Conservation (phyloP, 2,113 vertebrate genomes). For the Lampris megalopsis region DNA sequence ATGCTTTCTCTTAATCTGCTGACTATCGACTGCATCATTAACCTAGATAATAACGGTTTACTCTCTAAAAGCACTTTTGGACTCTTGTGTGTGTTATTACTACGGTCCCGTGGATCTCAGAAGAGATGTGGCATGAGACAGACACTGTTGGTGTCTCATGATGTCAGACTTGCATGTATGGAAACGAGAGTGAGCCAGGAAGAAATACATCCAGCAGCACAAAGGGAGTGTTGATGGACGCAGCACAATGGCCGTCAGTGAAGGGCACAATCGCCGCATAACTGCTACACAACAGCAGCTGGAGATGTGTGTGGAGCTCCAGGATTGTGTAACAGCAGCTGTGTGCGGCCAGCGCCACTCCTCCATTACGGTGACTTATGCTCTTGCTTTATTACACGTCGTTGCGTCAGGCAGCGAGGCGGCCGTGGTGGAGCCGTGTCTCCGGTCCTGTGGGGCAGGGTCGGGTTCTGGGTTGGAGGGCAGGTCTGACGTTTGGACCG, state of each 20-base stretch:
- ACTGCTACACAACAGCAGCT: conserved; percentile 52
- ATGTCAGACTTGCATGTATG: conserved; percentile 29
- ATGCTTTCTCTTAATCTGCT: no score
- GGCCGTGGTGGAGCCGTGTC: not conserved
- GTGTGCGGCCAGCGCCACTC: conserved; percentile 7
- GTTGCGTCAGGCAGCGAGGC: conserved; percentile 47
- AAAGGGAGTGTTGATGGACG: conserved; percentile 40
- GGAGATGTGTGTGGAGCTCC: conserved; percentile 53
- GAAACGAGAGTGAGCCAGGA: conserved; percentile 2
- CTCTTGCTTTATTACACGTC: conserved; percentile 48
- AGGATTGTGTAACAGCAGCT: conserved; percentile 69
- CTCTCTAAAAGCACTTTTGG: no score
- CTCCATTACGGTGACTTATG: conserved; percentile 47
- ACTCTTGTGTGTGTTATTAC: no score
- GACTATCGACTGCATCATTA: no score
- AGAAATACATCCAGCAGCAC: conserved; percentile 34
- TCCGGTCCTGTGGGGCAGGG: not conserved
- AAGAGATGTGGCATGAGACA: conserved; percentile 20
- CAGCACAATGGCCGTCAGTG: conserved; percentile 54
- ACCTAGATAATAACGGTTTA: no score
- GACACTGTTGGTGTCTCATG: not conserved
- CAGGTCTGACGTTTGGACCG: no score
- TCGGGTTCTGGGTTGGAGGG: no score
- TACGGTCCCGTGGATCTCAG: no score
- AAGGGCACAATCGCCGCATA: conserved; percentile 46